phyloP scores from a whole-genome alignment of 2,113 vertebrate species.

The Notothenia rossii region DNA sequence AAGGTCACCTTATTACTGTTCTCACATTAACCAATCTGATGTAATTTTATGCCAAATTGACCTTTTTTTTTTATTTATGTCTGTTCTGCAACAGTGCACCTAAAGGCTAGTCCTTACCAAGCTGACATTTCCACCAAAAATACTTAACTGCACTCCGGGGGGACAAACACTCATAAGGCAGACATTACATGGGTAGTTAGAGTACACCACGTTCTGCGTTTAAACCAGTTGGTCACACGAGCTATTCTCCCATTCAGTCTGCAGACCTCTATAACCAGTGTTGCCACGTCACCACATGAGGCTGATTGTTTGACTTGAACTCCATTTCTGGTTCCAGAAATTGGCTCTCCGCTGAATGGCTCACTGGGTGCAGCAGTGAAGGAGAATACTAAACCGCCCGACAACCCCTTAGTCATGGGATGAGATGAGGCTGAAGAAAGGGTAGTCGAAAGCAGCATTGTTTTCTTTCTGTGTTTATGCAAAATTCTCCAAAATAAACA shows the following conservation, averaged over 20 bases:
- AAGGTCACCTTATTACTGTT: constrained; percentile 72
- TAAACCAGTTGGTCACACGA: constrained; percentile 1
- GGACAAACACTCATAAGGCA: background rate
- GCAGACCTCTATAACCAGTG: background rate
- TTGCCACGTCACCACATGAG: background rate
- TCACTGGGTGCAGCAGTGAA: background rate
- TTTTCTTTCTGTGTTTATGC: background rate
- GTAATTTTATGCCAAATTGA: constrained; percentile 72
- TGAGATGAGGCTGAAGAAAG: background rate
- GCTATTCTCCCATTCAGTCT: background rate
- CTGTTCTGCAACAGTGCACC: constrained; percentile 50
- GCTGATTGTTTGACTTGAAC: constrained; percentile 18
- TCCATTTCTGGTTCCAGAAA: constrained; percentile 4
- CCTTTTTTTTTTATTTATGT: constrained; percentile 76
- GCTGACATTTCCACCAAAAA: constrained; percentile 69
- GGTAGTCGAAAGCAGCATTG: background rate
- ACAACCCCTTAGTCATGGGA: background rate
- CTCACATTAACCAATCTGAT: constrained; percentile 69
- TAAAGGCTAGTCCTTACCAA: constrained; percentile 42
- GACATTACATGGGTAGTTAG: constrained; percentile 26
- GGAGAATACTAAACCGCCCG: background rate
- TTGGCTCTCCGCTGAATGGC: background rate
- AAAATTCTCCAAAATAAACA: background rate
- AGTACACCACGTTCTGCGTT: constrained; percentile 18
- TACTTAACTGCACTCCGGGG: constrained; percentile 26